Evolutionary conservation across 2,113 vertebrate genomes (phyloP), one percentile per base, ranked within the genome.

Genomic region (Varanus komodoensis): DNA sequence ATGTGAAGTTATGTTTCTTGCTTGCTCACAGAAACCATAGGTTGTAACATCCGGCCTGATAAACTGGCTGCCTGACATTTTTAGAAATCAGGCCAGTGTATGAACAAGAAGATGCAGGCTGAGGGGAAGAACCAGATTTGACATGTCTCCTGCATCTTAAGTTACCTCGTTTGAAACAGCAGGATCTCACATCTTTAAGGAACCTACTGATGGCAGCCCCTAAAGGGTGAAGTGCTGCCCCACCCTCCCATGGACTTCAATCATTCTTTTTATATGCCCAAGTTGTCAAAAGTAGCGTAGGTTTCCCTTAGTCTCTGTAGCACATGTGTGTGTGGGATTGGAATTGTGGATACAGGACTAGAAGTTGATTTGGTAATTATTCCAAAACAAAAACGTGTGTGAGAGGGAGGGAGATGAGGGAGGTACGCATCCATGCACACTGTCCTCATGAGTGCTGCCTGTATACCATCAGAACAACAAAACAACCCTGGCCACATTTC

Each of bases 391-490:
- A 77, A 75, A 73, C 17, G 52, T 19, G 64, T 29, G 17, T 2
- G 44, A 11, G 1, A 15, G 0, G 29, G 34, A 12, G 8, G 27
- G 4, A 54, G 23, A 4, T 32, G 34, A 8, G 15, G 14, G 54
- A 61, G 8, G 12, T 34, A 32, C 32, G 27, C 69, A 44, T 48
- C 32, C 15, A 21, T 23, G 27, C 15, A 73, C 6, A 21, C n/a
- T 25, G 34, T 23, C 54, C 27, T 84, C 88, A n/a, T 14, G 1
- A 3, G 11, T 23, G 21, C 69, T 29, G 68, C 25, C 68, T 80
- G 25, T 74, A 64, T 4, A 17, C 80, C 92, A 50, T 93, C 84
- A 93, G 92, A 80, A 93, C 94, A 94, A 93, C 93, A 94, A 93
- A 93, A 94, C 86, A 7, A 86, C 78, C 0, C 50, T 0, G 67